Evolutionary conservation across 2,797 vertebrate species (phyloP).

Genomic region (Sebastes hubbsi): DNA sequence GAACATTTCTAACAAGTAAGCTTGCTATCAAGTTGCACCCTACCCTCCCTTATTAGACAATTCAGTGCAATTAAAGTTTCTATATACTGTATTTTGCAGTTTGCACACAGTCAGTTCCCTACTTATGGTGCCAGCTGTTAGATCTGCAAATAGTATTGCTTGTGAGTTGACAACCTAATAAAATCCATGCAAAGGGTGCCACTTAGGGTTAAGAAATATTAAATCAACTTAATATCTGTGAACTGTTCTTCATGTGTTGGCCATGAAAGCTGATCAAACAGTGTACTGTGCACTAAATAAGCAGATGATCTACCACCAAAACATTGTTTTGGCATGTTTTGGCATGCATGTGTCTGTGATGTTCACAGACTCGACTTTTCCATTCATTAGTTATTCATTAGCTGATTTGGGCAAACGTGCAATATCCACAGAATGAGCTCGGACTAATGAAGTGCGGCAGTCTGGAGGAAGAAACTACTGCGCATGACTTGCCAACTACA

Average conservation of each 20-base stretch:
- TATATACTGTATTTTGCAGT: background rate
- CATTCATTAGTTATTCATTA: constrained; percentile 46
- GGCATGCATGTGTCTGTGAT: background rate
- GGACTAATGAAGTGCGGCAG: constrained; percentile 17
- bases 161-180: background rate
- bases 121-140: background rate
- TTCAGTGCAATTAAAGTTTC: constrained; percentile 4
- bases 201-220: background rate
- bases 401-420: constrained; percentile 37
- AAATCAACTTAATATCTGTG: background rate
- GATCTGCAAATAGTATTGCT: background rate
- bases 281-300: background rate
- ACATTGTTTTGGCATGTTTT: constrained; percentile 28
- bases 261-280: constrained; percentile 1
- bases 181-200: background rate
- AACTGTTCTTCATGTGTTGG: background rate
- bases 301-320: constrained; percentile 22
- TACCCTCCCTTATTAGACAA: background rate
- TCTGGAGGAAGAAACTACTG: constrained; percentile 13
- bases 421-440: background rate
- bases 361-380: constrained; percentile 43
- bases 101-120: background rate
- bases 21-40: background rate
- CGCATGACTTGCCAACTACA: constrained; percentile 5
- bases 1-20: background rate